Base-by-base conservation (phyloP, 2,797 vertebrate genomes). In the Danio choprae region DNA sequence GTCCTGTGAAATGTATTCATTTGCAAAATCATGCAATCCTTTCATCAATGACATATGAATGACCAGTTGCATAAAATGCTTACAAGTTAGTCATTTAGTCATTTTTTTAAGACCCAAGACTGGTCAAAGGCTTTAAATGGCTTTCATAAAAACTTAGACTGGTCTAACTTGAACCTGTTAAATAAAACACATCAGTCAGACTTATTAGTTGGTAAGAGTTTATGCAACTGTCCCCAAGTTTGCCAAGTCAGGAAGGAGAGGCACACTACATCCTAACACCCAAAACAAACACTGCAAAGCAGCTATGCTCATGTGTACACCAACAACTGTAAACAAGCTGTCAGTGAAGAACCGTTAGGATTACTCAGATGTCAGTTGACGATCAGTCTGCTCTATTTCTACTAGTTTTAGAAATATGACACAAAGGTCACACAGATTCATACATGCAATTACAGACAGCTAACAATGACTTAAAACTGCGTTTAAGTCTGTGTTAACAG, bases 321-420 rank as follows among this genome's bases (percentile, higher is more conserved):
- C 83, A 84, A 70, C 84, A 80, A 85, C 83, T 77, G 78, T 75
- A 74, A 77, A 81, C 65, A 77, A 70, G 82, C 74, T 53, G 77
- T 81, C 67, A 67, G 44, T 44, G 20, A 1, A 36, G 46, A 79
- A 29, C 46, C 12, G 12, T 78, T 22, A 51, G 2, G 11, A 48
- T 40, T 12, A 50, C 12, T 36, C 12, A 41, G 11, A 20, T 36
- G 9, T 40, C 12, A 40, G 11, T 13, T 13, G 12, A 53, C 40
- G 7, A 1, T 48, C 11, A 12, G 18, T 10, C 36, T 41, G 13
- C 8, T 12, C 7, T 51, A 51, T 41, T 51, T 9, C 10, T 15
- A 36, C 41, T 9, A 78, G n/a, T 20, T 12, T 29, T 10, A n/a
- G 11, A 1, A 8, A 13, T 7, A 22, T 46, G 13, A n/a, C 50